Percentiles rank a stretch among this genome's conserved stretches.
phyloP scores from a whole-genome alignment of 2,113 vertebrate genomes.

The Parus major region DNA sequence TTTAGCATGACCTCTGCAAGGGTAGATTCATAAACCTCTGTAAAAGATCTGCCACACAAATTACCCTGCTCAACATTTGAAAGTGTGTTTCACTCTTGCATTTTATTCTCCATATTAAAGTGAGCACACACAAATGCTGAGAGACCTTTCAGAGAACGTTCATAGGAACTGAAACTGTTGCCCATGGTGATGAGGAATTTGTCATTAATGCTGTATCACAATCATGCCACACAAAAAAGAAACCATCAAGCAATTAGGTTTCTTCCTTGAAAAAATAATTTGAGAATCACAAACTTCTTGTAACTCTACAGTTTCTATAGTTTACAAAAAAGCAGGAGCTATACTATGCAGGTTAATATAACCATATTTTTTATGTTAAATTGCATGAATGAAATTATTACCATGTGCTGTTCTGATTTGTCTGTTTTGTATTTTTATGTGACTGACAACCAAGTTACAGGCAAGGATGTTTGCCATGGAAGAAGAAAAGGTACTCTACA shows the following conservation, averaged over 20 bases:
- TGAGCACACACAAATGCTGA: not conserved
- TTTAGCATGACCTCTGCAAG: not conserved
- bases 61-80: not conserved
- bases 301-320: not conserved
- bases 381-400: not conserved
- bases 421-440: not conserved
- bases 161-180: not conserved
- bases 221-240: not conserved
- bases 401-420: not conserved
- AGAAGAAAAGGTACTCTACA: slow-evolving; percentile 88
- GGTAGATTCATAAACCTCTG: not conserved
- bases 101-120: not conserved
- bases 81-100: not conserved
- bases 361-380: not conserved
- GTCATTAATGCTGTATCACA: not conserved
- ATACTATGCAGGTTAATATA: not conserved
- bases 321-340: not conserved
- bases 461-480: slow-evolving; percentile 81
- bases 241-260: not conserved
- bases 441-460: slow-evolving; percentile 79
- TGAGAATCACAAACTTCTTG: not conserved
- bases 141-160: not conserved
- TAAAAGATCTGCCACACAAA: not conserved
- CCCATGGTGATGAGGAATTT: not conserved
- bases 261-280: not conserved